These are phyloP conservation scores for Pherbina coryleti DNA, from an alignment of 2,888 invertebrate species.

Conservation along the genomic window DNA sequence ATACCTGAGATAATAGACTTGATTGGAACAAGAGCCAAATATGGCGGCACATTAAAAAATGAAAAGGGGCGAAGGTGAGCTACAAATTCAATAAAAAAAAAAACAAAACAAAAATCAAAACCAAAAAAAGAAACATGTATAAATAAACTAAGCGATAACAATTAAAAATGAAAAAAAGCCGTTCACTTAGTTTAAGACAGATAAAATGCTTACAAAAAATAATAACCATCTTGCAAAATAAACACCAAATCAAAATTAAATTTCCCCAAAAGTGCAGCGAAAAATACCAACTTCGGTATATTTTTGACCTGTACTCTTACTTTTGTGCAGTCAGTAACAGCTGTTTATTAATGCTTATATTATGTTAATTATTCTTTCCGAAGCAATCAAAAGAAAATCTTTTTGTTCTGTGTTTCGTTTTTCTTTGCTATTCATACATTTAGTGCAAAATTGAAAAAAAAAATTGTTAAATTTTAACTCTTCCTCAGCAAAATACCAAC, in stretches of 20 bases:
- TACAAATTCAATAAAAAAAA: constrained; percentile 46
- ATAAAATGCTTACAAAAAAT: constrained; percentile 50
- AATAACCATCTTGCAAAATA: constrained; percentile 54
- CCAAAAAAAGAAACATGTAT: constrained; percentile 50
- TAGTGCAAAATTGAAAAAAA: neutral
- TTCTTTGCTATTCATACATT: constrained; percentile 58
- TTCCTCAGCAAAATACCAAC: constrained; percentile 14
- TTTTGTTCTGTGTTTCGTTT: constrained; percentile 52
- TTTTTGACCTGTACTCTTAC: too few relatives aligned
- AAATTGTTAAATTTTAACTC: constrained; percentile 33
- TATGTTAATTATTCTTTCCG: neutral
- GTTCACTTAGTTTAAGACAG: constrained; percentile 42
- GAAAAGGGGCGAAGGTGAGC: constrained; percentile 99
- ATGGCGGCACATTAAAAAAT: constrained; percentile 99
- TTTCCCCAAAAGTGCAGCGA: constrained; percentile 52
- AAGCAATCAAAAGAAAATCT: neutral
- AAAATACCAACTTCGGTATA: neutral
- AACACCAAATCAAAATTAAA: constrained; percentile 68
- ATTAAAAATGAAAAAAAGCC: constrained; percentile 48
- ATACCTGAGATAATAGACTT: constrained; percentile 99
- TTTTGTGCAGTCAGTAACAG: too few relatives aligned
- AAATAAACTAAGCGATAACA: constrained; percentile 48
- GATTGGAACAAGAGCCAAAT: constrained; percentile 99
- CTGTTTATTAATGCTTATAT: too few relatives aligned
- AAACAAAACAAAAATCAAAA: constrained; percentile 51